Evolutionary conservation across 2,888 invertebrate species (phyloP).

Genomic region (Adela reaumurella): DNA sequence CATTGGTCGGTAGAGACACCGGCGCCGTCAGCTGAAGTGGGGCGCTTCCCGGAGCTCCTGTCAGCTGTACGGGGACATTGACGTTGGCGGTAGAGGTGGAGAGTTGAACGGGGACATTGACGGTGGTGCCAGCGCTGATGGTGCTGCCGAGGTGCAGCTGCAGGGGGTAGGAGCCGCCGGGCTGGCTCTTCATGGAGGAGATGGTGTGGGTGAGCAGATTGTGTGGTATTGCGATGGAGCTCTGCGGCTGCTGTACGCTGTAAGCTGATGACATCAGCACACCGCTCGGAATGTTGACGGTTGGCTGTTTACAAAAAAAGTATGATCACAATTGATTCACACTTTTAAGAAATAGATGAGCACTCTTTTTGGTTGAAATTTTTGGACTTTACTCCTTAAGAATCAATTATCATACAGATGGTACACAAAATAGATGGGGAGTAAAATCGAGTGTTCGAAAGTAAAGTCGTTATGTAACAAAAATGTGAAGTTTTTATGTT

Average conservation of each 20-base stretch:
- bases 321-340: too few species aligned
- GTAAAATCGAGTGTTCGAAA: too few species aligned
- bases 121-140: conserved; percentile 20
- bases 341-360: too few species aligned
- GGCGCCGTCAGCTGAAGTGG: conserved; percentile 34
- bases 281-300: conserved; percentile 39
- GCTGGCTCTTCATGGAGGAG: conserved; percentile 44
- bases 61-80: conserved; percentile 44
- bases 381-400: too few species aligned
- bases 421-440: too few species aligned
- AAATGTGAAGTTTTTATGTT: too few species aligned
- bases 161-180: conserved; percentile 37
- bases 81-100: conserved; percentile 47
- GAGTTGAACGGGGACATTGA: conserved; percentile 48
- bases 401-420: too few species aligned
- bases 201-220: conserved; percentile 43
- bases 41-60: conserved; percentile 32
- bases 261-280: conserved; percentile 50
- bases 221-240: conserved; percentile 42
- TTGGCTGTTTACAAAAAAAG: conserved; percentile 43
- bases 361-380: too few species aligned
- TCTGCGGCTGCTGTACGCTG: conserved; percentile 43
- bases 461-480: too few species aligned
- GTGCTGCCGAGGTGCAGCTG: conserved; percentile 21
- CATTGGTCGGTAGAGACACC: conserved; percentile 35